phyloP scores from a whole-genome alignment of 1,140 invertebrate species.

The Ips nitidus region DNA sequence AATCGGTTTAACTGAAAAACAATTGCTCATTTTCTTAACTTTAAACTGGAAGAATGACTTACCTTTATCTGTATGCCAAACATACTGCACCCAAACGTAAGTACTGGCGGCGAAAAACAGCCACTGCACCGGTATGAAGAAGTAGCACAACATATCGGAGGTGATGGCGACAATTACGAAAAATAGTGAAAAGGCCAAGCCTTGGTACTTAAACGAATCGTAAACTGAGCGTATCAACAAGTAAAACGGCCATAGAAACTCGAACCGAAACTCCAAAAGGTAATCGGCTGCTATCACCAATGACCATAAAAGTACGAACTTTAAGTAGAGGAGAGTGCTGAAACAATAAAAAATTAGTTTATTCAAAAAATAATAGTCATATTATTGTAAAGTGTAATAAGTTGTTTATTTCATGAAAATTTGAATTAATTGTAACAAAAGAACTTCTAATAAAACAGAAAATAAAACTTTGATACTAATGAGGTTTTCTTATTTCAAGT shows the following conservation, averaged over 20 bases:
- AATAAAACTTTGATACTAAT: too few relatives aligned
- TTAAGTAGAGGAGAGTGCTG: slow-evolving; percentile 94
- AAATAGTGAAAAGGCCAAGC: slow-evolving; percentile 97
- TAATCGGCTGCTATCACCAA: slow-evolving; percentile 95
- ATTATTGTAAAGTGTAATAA: slow-evolving; percentile 31
- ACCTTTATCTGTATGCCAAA: slow-evolving; percentile 93
- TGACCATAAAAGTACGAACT: slow-evolving; percentile 94
- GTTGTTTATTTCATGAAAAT: background rate
- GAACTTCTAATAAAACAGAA: too few relatives aligned
- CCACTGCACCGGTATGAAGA: slow-evolving; percentile 98
- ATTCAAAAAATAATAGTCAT: background rate
- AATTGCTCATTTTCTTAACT: too few relatives aligned
- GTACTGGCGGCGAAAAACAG: slow-evolving; percentile 97
- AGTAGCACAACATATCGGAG: slow-evolving; percentile 98
- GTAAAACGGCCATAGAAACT: slow-evolving; percentile 99
- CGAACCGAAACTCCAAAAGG: slow-evolving; percentile 97
- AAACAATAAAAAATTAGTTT: slow-evolving; percentile 48
- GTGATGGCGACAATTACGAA: slow-evolving; percentile 98
- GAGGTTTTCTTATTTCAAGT: too few relatives aligned
- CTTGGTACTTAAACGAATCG: slow-evolving; percentile 99
- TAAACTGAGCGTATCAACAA: slow-evolving; percentile 93
- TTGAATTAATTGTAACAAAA: too few relatives aligned
- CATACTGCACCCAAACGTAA: slow-evolving; percentile 98
- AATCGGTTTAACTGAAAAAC: too few relatives aligned
- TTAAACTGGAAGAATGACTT: slow-evolving; percentile 15